Conservation (phyloP, 2,888 invertebrate genomes). For the Omphaloscelis lunosa region DNA sequence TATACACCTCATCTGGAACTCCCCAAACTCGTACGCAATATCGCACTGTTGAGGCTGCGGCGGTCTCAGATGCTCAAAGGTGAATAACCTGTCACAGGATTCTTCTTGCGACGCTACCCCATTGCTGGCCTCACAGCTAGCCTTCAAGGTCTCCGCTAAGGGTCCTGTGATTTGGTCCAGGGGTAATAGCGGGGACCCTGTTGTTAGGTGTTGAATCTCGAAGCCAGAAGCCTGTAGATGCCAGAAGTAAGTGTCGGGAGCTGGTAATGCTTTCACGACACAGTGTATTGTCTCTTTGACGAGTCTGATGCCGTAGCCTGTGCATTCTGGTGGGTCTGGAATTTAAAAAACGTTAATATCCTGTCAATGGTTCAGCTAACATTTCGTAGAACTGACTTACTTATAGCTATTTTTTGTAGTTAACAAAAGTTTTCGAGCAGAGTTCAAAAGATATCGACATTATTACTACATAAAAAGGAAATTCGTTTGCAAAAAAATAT, state of each 20-base stretch:
- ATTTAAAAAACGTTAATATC: constrained; percentile 21
- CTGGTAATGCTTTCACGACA: constrained; percentile 81
- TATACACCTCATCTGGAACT: constrained; percentile 87
- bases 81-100: constrained; percentile 80
- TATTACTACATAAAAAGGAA: background rate
- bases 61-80: constrained; percentile 84
- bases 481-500: background rate
- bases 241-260: constrained; percentile 86
- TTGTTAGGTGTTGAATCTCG: constrained; percentile 84
- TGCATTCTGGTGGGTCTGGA: constrained; percentile 87
- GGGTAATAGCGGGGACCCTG: constrained; percentile 82
- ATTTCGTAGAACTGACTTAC: background rate
- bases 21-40: constrained; percentile 83
- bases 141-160: constrained; percentile 78
- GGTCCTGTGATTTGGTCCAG: constrained; percentile 84
- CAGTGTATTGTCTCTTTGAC: constrained; percentile 84
- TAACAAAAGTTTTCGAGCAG: background rate
- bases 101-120: constrained; percentile 85
- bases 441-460: background rate
- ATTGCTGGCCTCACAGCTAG: constrained; percentile 85
- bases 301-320: constrained; percentile 80
- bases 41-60: constrained; percentile 85
- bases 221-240: constrained; percentile 82
- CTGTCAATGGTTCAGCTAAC: no score
- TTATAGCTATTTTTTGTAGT: no score